These are phyloP conservation scores for Novumbra hubbsi DNA, from an alignment of 2,797 vertebrate genomes.

Conservation along the genomic window DNA sequence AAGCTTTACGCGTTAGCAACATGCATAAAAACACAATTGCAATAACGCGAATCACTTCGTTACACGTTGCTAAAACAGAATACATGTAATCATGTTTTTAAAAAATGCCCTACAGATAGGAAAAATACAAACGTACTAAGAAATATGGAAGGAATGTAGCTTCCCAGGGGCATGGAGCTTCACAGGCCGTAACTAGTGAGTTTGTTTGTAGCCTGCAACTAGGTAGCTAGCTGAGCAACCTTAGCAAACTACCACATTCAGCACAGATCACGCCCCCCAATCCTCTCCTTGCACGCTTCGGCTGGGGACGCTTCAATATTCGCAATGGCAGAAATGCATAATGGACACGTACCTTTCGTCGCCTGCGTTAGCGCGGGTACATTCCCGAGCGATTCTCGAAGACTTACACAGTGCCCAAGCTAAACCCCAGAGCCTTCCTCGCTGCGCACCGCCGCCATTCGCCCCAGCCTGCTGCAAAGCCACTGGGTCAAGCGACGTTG, in stretches of 20 bases:
- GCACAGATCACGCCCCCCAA: slow-evolving; percentile 37
- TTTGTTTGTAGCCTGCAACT: slow-evolving; percentile 3
- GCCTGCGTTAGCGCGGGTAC: background rate
- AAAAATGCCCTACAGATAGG: background rate
- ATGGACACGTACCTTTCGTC: background rate
- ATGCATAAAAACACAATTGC: background rate
- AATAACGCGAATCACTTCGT: background rate
- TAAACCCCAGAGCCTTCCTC: slow-evolving; percentile 8
- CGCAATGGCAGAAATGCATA: background rate
- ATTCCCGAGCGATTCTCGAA: background rate
- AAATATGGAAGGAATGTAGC: background rate
- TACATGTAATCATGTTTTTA: background rate
- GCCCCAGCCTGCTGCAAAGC: slow-evolving; percentile 19
- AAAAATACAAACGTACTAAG: background rate
- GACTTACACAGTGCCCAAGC: background rate
- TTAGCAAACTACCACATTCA: background rate
- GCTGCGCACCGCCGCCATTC: slow-evolving; percentile 18
- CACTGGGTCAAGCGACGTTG: background rate
- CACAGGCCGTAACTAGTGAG: background rate
- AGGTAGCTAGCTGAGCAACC: background rate
- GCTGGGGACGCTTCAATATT: background rate
- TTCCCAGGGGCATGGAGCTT: background rate
- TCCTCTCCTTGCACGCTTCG: slow-evolving; percentile 1
- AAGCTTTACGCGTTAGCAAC: background rate
- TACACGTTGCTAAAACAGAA: background rate